Percentiles rank a stretch among this genome's conserved stretches.
Evolutionary conservation across 2,888 invertebrate genomes (phyloP).

Genomic region (Mesochorus sp.): DNA sequence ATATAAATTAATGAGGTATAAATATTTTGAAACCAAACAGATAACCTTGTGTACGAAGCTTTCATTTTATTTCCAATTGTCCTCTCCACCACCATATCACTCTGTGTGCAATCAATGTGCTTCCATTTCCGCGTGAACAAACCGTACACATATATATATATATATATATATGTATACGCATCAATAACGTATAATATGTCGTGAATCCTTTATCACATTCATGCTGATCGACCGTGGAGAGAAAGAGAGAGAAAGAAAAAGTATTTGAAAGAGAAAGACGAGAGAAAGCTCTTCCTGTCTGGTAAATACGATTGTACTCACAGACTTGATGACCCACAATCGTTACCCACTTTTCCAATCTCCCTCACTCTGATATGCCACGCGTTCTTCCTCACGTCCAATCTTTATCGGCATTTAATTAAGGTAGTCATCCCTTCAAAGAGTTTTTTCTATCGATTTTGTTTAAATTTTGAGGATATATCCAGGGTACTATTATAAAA

Average conservation of each 20-base stretch:
- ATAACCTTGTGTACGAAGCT: slow-evolving; percentile 21
- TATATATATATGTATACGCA: neutral
- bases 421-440: slow-evolving; percentile 6
- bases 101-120: neutral
- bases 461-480: too few species aligned
- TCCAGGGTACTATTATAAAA: too few species aligned
- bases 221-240: slow-evolving; percentile 27
- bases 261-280: too few species aligned
- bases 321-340: slow-evolving; percentile 9
- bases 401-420: slow-evolving; percentile 55
- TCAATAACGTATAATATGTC: slow-evolving; percentile 10
- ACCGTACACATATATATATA: too few species aligned
- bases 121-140: neutral
- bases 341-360: slow-evolving; percentile 13
- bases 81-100: neutral
- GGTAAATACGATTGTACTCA: slow-evolving; percentile 19
- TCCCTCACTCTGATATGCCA: neutral
- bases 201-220: slow-evolving; percentile 26
- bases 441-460: too few species aligned
- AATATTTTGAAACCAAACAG: slow-evolving; percentile 71
- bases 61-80: slow-evolving; percentile 15
- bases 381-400: slow-evolving; percentile 47
- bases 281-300: slow-evolving; percentile 34
- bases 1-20: slow-evolving; percentile 67
- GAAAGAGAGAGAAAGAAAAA: too few species aligned